Percentiles rank a stretch among this genome's conserved stretches.
phyloP scores from a whole-genome alignment of 2,113 vertebrate genomes.

The Macrotis lagotis region DNA sequence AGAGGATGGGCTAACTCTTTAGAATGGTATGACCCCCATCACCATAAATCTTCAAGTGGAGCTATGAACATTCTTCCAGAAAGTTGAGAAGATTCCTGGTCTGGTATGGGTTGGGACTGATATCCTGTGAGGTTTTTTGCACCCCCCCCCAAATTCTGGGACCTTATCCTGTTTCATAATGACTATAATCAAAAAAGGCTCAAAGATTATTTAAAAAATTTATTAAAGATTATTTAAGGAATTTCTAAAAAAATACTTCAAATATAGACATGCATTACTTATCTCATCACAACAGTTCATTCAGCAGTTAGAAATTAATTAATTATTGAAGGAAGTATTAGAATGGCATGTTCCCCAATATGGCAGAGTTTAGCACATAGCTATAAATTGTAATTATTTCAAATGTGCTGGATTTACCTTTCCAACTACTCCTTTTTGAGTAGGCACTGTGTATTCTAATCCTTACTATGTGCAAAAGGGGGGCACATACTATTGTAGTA shows the following conservation, averaged over 20 bases:
- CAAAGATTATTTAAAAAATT: not conserved
- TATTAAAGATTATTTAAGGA: not conserved
- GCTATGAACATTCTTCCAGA: not conserved
- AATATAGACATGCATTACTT: not conserved
- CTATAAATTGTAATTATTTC: not conserved
- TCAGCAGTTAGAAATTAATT: not conserved
- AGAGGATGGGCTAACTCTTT: not conserved
- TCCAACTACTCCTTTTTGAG: not conserved
- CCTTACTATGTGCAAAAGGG: not conserved
- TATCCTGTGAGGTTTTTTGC: not conserved
- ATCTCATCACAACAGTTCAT: not conserved
- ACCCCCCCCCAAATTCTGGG: not conserved
- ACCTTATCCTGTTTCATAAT: not conserved
- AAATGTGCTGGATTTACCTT: not conserved
- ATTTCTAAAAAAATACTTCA: not conserved
- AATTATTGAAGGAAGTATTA: not conserved
- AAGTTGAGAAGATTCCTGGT: not conserved
- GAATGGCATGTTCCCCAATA: not conserved
- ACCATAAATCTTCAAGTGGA: not conserved
- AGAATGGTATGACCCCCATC: not conserved
- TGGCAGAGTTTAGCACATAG: not conserved
- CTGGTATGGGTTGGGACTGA: not conserved
- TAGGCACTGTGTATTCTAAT: not conserved
- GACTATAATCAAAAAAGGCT: not conserved
- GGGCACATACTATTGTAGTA: not conserved